These are phyloP conservation scores for Dicrostonyx torquatus DNA, from an alignment of 2,797 vertebrate genomes.

Conservation along the genomic window DNA sequence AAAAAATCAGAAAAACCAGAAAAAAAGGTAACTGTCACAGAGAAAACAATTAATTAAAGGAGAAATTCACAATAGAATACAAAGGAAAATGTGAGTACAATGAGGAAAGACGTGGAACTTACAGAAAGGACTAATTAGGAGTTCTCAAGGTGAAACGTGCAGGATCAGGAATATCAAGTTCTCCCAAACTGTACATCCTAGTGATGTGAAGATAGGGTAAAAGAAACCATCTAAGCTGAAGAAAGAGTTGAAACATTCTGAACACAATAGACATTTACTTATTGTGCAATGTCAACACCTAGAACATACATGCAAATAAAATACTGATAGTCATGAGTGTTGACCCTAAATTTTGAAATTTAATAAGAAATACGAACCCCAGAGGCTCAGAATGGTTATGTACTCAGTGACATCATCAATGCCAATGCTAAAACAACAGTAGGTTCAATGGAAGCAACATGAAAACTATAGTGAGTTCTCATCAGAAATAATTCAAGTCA, in stretches of 20 bases:
- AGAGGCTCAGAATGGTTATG: background rate
- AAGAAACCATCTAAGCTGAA: background rate
- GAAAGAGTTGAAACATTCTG: background rate
- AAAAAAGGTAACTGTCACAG: background rate
- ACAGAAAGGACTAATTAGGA: background rate
- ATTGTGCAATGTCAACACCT: background rate
- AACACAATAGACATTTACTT: background rate
- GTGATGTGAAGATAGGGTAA: background rate
- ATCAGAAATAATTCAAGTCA: constrained; percentile 1
- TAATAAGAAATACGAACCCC: background rate
- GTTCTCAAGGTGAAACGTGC: background rate
- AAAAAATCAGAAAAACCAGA: background rate
- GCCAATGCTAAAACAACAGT: background rate
- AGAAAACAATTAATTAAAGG: background rate
- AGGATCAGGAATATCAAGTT: background rate
- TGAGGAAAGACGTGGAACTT: background rate
- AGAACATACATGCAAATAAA: background rate
- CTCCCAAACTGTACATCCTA: background rate
- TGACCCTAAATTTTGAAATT: background rate
- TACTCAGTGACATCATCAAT: background rate
- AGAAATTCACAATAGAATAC: background rate
- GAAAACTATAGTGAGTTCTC: background rate
- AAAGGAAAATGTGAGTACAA: constrained; percentile 21
- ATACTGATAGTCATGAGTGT: constrained; percentile 8
- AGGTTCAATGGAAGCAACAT: background rate